Evolutionary conservation across 92 coral and sea anemone genomes (phyloP).

Genomic region (Galaxea fascicularis): DNA sequence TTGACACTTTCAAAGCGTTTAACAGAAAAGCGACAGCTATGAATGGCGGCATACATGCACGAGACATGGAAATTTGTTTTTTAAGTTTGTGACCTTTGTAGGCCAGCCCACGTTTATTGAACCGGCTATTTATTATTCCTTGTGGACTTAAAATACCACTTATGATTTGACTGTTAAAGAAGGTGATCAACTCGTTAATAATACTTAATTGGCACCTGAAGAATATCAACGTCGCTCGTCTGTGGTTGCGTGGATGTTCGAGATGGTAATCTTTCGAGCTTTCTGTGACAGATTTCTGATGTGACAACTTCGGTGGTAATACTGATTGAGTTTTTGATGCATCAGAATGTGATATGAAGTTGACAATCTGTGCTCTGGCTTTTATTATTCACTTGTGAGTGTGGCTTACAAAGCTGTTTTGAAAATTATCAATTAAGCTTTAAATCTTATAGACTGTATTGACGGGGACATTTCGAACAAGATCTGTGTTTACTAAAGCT

Average conservation of each 20-base stretch:
- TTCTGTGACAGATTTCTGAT: background rate
- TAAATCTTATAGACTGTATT: too few relatives aligned
- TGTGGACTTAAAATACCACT: background rate
- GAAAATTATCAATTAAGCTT: too few relatives aligned
- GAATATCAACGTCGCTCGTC: slow-evolving; percentile 1
- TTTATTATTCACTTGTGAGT: background rate
- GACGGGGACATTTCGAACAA: background rate
- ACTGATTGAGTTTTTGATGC: slow-evolving; percentile 15
- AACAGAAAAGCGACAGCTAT: background rate
- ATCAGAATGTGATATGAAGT: slow-evolving; percentile 15
- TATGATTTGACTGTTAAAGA: background rate
- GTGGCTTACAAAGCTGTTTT: slow-evolving; percentile 4
- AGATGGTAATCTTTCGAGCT: slow-evolving; percentile 2
- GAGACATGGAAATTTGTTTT: too few relatives aligned
- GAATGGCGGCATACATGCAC: slow-evolving; percentile 32
- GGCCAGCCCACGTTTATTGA: slow-evolving; percentile 9
- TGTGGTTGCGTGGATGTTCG: background rate
- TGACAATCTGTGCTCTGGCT: slow-evolving; percentile 6
- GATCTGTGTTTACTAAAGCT: background rate
- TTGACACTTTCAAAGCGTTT: slow-evolving; percentile 9
- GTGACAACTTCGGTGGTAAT: slow-evolving; percentile 3
- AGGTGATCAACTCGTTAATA: background rate
- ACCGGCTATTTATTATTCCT: slow-evolving; percentile 6
- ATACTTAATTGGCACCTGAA: background rate
- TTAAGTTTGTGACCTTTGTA: slow-evolving; percentile 3